A percentile compares a stretch with the other conserved stretches of the same genome.
Evolutionary conservation across 2,888 invertebrate species (phyloP).

Genomic region (Himalopsyche tibetana): DNA sequence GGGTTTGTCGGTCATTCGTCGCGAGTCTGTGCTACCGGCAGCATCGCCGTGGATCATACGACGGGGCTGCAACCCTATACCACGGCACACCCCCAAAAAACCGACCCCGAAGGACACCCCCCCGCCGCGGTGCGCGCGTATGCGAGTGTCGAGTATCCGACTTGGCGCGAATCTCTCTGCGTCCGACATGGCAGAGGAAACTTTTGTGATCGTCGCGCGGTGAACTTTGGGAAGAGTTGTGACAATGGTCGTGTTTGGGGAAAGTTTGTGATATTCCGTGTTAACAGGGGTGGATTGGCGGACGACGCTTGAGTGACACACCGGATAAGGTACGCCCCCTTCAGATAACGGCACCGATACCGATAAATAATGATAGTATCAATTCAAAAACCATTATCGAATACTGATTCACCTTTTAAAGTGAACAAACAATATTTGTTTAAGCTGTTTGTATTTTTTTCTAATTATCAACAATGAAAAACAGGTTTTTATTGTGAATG

Average conservation of each 20-base stretch:
- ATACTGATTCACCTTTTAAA: too few species aligned
- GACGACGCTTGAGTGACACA: slow-evolving; percentile 3
- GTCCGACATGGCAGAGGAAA: slow-evolving; percentile 29
- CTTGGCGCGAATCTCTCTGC: slow-evolving; percentile 31
- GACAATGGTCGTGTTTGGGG: slow-evolving; percentile 9
- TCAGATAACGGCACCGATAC: neutral
- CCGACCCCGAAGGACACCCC: slow-evolving; percentile 45
- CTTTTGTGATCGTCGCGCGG: slow-evolving; percentile 26
- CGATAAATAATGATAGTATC: neutral
- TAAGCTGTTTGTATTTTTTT: too few species aligned
- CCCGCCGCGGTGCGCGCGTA: slow-evolving; percentile 49
- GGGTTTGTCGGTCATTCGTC: slow-evolving; percentile 64
- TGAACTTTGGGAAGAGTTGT: slow-evolving; percentile 34
- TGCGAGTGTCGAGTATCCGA: slow-evolving; percentile 20
- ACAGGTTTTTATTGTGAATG: too few species aligned
- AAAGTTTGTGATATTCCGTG: slow-evolving; percentile 31
- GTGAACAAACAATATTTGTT: too few species aligned
- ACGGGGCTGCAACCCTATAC: slow-evolving; percentile 16
- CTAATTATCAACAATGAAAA: too few species aligned
- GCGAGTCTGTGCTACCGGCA: slow-evolving; percentile 63
- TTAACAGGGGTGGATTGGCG: slow-evolving; percentile 34
- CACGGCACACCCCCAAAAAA: slow-evolving; percentile 46
- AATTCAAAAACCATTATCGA: neutral
- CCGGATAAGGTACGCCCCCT: slow-evolving; percentile 34
- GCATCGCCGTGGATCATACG: slow-evolving; percentile 55